Percentiles rank a stretch among this genome's conserved stretches.
These are phyloP conservation scores for Chaetodon trifascialis DNA, from an alignment of 2,113 vertebrate species.

Conservation along the genomic window DNA sequence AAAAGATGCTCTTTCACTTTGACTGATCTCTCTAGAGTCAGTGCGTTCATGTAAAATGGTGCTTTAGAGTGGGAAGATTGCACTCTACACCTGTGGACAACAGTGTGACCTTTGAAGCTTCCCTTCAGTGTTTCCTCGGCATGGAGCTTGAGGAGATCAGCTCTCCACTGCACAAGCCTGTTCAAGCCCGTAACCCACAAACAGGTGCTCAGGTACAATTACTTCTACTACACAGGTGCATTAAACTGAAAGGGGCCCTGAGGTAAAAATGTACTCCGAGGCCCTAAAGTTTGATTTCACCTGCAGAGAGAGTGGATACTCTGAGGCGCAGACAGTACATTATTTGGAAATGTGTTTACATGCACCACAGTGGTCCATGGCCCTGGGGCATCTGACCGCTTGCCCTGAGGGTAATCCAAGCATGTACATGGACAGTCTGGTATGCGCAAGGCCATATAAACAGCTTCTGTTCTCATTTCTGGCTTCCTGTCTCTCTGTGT, in stretches of 20 bases:
- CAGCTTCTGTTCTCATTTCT: conserved; percentile 74
- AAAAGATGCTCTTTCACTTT: conserved; percentile 23
- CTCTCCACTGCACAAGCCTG: neutral
- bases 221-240: neutral
- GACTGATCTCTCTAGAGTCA: neutral
- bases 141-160: conserved; percentile 26
- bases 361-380: conserved; percentile 23
- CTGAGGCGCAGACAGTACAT: neutral
- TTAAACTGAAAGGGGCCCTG: neutral
- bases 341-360: conserved; percentile 46
- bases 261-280: neutral
- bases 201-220: neutral
- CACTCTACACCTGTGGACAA: conserved; percentile 8
- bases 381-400: conserved; percentile 45
- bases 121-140: conserved; percentile 17
- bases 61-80: conserved; percentile 17
- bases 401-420: conserved; percentile 44
- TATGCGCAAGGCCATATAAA: conserved; percentile 65
- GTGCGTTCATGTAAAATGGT: conserved; percentile 16
- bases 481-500: conserved; percentile 68
- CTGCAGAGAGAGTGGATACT: conserved; percentile 20
- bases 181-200: conserved; percentile 9
- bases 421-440: conserved; percentile 64
- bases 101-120: conserved; percentile 12
- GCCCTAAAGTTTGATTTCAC: conserved; percentile 23